Conservation (phyloP, 2,888 invertebrate species). For the Erebia aethiops region DNA sequence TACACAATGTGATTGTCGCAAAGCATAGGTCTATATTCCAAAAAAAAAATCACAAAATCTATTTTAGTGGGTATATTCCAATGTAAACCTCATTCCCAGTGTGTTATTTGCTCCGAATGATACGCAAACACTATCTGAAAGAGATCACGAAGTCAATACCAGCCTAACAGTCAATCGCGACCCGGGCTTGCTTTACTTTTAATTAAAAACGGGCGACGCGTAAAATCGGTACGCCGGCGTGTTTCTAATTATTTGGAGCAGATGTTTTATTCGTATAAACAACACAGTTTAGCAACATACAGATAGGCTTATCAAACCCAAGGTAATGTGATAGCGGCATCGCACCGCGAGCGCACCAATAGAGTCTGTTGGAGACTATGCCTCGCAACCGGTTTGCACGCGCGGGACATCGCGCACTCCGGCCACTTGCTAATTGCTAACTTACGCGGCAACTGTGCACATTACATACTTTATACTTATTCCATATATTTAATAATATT, state of each 20-base stretch:
- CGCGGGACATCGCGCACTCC: no score
- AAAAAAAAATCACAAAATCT: no score
- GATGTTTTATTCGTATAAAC: constrained; percentile 16
- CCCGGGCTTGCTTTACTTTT: constrained; percentile 16
- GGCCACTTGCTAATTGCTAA: no score
- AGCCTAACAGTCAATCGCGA: constrained; percentile 1
- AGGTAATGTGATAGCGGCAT: no score
- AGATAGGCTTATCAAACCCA: background rate
- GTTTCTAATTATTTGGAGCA: constrained; percentile 23
- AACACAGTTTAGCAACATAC: background rate
- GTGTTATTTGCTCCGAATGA: background rate
- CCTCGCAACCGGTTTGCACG: no score
- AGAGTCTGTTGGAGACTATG: no score
- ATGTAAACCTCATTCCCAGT: background rate
- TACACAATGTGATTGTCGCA: no score
- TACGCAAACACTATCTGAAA: constrained; percentile 13
- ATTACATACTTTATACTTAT: no score
- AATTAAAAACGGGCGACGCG: constrained; percentile 23
- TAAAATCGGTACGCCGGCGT: constrained; percentile 10
- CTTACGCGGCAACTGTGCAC: no score
- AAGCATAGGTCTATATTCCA: background rate
- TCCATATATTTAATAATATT: no score
- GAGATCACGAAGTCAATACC: constrained; percentile 20
- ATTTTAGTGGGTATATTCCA: background rate
- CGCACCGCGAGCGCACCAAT: no score